Base-by-base conservation (phyloP, 2,888 invertebrate species). In the Caenorhabditis parvicauda region DNA sequence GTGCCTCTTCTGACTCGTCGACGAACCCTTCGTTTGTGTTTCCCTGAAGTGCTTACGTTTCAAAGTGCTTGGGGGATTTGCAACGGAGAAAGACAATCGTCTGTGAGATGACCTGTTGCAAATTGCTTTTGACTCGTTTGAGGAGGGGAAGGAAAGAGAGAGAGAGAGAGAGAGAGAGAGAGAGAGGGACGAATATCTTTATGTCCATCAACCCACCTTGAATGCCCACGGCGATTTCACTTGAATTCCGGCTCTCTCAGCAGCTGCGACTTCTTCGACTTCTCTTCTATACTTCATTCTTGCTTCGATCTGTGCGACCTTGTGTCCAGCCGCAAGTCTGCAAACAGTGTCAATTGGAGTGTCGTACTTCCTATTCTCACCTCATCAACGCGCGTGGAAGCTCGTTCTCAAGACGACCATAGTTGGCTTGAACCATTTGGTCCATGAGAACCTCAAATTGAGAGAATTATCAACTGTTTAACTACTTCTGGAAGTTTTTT, bases 391-490 rank as follows among this genome's bases (percentile, higher is more conserved):
- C 74, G 37, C 62, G 59, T 21, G 76, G 76, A 21, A 76, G 48
- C 27, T 67, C 70, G 52, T 70, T 74, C 46, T 76, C 76, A 22
- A 75, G 32, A 32, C 74, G 52, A 35, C 71, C 70, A 51, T 74
- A 76, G 38, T 76, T 72, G 2, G 67, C 67, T 42, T 77, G 74
- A 6, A 76, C 67, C 66, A 77, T 75, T 25, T 72, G 75, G 52
- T 77, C 77, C 65, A 75, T 68, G n/a, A 77, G 57, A 12, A 75
- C 74, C n/a, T n/a, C n/a, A n/a, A n/a, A n/a, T n/a, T n/a, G n/a
- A n/a, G n/a, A 38, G 73, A 62, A 24, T 39, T 14, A 39, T 12
- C 6, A 22, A 1, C 9, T 9, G n/a, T 38, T 28, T 7, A 9
- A 35, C 12, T 37, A 12, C n/a, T 1, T 19, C 48, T 17, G 19